These are phyloP conservation scores for Papilio xuthus DNA, from an alignment of 1,140 invertebrate genomes.

Conservation along the genomic window DNA sequence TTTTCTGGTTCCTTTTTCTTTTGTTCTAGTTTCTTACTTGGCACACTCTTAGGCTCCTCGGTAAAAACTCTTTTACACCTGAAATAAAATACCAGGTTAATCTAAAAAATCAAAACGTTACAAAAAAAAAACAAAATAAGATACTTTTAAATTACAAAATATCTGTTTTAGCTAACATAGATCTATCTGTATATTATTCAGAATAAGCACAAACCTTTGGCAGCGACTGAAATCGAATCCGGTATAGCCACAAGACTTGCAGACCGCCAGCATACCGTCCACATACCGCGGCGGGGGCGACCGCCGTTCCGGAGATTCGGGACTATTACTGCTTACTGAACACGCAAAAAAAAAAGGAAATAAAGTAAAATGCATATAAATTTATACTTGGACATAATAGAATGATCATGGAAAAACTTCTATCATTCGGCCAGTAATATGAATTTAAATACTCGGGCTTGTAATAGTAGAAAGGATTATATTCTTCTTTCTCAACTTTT, in stretches of 20 bases:
- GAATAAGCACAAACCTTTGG: constrained; percentile 77
- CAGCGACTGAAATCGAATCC: constrained; percentile 88
- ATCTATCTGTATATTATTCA: too few relatives aligned
- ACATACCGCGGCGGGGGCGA: constrained; percentile 83
- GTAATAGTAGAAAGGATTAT: too few relatives aligned
- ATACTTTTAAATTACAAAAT: background rate
- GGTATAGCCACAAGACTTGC: constrained; percentile 87
- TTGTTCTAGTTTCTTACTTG: constrained; percentile 75
- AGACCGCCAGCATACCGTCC: constrained; percentile 87
- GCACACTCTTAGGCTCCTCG: constrained; percentile 82
- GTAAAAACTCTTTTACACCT: constrained; percentile 83
- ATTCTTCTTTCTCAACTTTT: too few relatives aligned
- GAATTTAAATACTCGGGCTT: too few relatives aligned
- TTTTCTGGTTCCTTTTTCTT: constrained; percentile 76
- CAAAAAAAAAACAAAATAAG: background rate
- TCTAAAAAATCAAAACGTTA: background rate
- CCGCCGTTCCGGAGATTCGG: constrained; percentile 68
- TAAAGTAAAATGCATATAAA: background rate
- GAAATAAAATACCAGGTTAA: constrained; percentile 44
- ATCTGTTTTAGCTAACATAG: too few relatives aligned
- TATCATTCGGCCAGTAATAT: too few relatives aligned
- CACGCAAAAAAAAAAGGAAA: constrained; percentile 28
- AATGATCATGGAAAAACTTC: too few relatives aligned
- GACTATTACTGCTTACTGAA: constrained; percentile 59
- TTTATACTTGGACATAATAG: too few relatives aligned